These are phyloP conservation scores for Carettochelys insculpta DNA, from an alignment of 2,113 vertebrate species.

Conservation along the genomic window DNA sequence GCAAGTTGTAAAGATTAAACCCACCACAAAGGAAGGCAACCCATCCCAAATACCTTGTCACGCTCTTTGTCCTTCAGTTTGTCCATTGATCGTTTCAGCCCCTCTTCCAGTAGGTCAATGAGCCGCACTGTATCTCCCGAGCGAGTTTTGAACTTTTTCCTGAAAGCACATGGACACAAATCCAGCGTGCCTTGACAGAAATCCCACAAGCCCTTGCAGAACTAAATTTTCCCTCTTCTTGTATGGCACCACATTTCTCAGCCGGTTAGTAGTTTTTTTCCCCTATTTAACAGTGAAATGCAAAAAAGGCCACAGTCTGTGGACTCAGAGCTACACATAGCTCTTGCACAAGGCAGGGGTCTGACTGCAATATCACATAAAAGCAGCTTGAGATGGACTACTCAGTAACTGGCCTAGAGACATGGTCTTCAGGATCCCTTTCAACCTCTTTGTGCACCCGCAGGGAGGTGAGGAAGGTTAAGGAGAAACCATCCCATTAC, in stretches of 20 bases:
- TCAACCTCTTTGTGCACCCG: not conserved
- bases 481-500: not conserved
- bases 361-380: not conserved
- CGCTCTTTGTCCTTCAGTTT: conserved; percentile 95
- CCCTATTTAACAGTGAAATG: not conserved
- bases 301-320: not conserved
- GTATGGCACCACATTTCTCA: not conserved
- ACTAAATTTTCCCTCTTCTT: not conserved
- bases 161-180: conserved; percentile 61
- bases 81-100: conserved; percentile 95
- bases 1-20: rapidly evolving
- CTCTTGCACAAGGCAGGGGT: not conserved
- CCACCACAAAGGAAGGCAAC: not conserved
- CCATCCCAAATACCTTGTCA: conserved; percentile 85
- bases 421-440: not conserved
- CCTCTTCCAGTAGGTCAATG: conserved; percentile 93
- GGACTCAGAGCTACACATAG: not conserved
- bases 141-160: conserved; percentile 99
- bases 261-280: not conserved
- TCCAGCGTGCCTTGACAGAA: not conserved
- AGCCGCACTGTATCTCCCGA: conserved; percentile 94
- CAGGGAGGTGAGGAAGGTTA: not conserved
- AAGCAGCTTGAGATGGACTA: not conserved
- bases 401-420: not conserved
- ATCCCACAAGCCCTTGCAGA: not conserved